Evolutionary conservation across 2,888 invertebrate genomes (phyloP), one percentile per base, ranked within the genome.

Genomic region (Drosophila anomelani): DNA sequence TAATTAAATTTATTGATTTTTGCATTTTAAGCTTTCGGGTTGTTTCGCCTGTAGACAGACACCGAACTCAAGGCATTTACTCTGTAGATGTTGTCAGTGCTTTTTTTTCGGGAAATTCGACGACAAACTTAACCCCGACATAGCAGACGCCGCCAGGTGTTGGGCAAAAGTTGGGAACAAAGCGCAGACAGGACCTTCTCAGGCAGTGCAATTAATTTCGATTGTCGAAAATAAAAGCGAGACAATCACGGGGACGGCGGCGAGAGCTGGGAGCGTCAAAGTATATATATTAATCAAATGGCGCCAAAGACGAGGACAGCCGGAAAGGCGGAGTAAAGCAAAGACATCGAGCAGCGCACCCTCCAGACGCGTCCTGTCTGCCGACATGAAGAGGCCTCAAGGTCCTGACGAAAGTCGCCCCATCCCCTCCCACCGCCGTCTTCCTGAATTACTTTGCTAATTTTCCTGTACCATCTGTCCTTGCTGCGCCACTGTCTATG

Each of bases 381-480:
- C 56, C 63, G 64, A 63, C 64, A 44, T 54, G 58, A 64, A 69
- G 70, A 70, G 69, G 68, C 69, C 71, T 73, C 77, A 53, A 70
- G 71, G 51, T 56, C 57, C 54, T 60, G 56, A 53, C 61, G 73
- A 67, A 64, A 66, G 38, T 44, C 60, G 15, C 10, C n/a, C 26
- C 46, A 1, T 26, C 64, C 60, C 59, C 4, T 71, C 72, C 67
- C 57, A 66, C 77, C 76, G 71, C 58, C 70, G 81, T 71, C 75
- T 82, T 70, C 79, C 61, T 74, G 72, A 79, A 85, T 82, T 87
- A 69, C 80, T 77, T 70, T 60, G 78, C 82, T 86, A 81, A 81
- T 84, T 86, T 75, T 62, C 61, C 57, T 68, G 43, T 59, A 61
- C 39, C 44, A 59, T 62, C 56, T 70, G 58, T 53, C 47, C 59